Evolutionary conservation across 2,113 vertebrate species (phyloP).

Genomic region (Antigone vipio): DNA sequence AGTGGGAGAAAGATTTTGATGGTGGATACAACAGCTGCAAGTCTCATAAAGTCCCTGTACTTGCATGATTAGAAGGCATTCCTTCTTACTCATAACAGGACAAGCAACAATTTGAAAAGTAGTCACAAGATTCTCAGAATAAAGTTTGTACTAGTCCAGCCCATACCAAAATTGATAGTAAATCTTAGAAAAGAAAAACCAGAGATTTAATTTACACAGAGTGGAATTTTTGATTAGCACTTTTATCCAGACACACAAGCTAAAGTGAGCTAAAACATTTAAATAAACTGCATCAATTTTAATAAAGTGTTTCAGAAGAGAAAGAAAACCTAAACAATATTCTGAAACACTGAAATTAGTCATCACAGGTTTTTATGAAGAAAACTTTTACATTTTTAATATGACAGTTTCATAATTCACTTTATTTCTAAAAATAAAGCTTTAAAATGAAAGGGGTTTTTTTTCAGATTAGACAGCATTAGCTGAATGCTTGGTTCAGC

Average conservation of each 20-base stretch:
- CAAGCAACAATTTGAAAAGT: not conserved
- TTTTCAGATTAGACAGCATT: not conserved
- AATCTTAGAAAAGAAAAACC: not conserved
- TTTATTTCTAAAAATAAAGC: not conserved
- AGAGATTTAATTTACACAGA: not conserved
- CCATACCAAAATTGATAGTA: not conserved
- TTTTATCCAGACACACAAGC: not conserved
- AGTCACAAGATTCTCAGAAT: not conserved
- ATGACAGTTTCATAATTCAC: not conserved
- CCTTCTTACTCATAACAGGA: not conserved
- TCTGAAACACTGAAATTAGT: not conserved
- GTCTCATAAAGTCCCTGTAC: not conserved
- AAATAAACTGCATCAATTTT: not conserved
- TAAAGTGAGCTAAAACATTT: not conserved
- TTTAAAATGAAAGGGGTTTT: not conserved
- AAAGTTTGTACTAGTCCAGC: not conserved
- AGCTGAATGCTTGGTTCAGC: not conserved
- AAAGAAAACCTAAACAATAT: not conserved
- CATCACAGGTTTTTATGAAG: not conserved
- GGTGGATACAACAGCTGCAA: not conserved
- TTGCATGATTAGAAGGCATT: not conserved
- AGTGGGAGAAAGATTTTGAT: not conserved
- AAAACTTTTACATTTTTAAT: not conserved
- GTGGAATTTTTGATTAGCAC: not conserved
- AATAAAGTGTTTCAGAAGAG: not conserved